Evolutionary conservation across 2,113 vertebrate genomes (phyloP).

Genomic region (Gymnobelideus leadbeateri): DNA sequence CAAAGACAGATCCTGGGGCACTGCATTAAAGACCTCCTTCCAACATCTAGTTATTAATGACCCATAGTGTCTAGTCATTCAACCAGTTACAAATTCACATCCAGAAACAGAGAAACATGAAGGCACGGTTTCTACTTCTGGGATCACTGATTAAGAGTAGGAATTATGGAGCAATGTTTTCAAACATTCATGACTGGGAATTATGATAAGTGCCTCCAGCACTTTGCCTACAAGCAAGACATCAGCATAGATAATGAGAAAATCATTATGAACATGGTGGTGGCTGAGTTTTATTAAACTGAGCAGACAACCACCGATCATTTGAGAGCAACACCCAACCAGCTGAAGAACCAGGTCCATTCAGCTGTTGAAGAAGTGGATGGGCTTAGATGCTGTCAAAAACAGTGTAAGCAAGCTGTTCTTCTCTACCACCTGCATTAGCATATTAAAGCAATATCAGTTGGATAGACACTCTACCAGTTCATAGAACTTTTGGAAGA

Average conservation of each 20-base stretch:
- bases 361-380: conserved; percentile 95
- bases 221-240: conserved; percentile 92
- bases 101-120: conserved; percentile 92
- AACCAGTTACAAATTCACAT: conserved; percentile 82
- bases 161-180: conserved; percentile 90
- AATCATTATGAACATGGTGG: conserved; percentile 94
- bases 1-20: too few relatives aligned
- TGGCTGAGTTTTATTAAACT: conserved; percentile 95
- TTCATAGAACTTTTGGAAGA: conserved; percentile 98
- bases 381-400: conserved; percentile 96
- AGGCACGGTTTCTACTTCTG: conserved; percentile 86
- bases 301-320: conserved; percentile 94
- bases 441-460: conserved; percentile 93
- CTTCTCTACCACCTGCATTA: conserved; percentile 96
- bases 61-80: too few relatives aligned
- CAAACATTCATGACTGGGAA: conserved; percentile 92
- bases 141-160: conserved; percentile 94
- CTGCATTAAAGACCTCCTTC: too few relatives aligned
- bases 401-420: conserved; percentile 98
- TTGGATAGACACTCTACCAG: conserved; percentile 97
- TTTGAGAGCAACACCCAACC: conserved; percentile 92
- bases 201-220: conserved; percentile 92
- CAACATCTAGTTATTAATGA: too few relatives aligned
- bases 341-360: conserved; percentile 96
- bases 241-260: conserved; percentile 98